Evolutionary conservation across 2,888 invertebrate species (phyloP).

Genomic region (Seira musarum): DNA sequence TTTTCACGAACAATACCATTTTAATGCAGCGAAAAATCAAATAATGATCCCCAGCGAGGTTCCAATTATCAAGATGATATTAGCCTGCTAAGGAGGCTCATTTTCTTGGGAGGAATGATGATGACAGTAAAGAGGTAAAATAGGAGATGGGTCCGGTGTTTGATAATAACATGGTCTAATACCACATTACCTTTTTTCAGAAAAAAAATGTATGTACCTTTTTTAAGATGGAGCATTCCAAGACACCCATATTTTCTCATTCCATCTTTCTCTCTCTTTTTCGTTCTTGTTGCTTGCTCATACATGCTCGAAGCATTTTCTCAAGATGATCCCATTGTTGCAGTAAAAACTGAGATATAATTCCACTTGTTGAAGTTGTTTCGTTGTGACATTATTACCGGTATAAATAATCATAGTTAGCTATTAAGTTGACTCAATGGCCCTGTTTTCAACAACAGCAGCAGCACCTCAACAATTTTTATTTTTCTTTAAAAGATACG

Average conservation of each 20-base stretch:
- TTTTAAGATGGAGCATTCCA: conserved; percentile 30
- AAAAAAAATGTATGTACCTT: neutral
- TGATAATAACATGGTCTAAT: conserved; percentile 2
- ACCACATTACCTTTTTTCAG: conserved; percentile 7
- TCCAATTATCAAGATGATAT: conserved; percentile 19
- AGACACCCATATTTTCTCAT: conserved; percentile 33
- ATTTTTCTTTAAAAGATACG: conserved; percentile 10
- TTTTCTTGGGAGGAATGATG: neutral
- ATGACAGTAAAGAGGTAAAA: conserved; percentile 19
- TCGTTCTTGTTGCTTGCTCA: no score
- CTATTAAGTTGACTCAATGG: conserved; percentile 60
- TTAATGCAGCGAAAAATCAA: neutral
- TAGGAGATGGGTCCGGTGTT: conserved; percentile 9
- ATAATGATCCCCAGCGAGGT: conserved; percentile 13
- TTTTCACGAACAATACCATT: conserved; percentile 17
- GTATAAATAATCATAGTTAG: conserved; percentile 60
- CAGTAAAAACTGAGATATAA: conserved; percentile 3
- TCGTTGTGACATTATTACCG: conserved; percentile 57
- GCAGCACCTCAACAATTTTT: conserved; percentile 37
- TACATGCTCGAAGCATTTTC: neutral
- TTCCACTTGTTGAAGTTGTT: conserved; percentile 39
- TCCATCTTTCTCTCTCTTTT: conserved; percentile 4
- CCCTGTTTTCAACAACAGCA: conserved; percentile 53
- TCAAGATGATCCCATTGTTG: conserved; percentile 25
- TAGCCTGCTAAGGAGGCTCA: neutral